These are phyloP conservation scores for Homalodisca vitripennis DNA, from an alignment of 1,140 invertebrate genomes.

Conservation along the genomic window DNA sequence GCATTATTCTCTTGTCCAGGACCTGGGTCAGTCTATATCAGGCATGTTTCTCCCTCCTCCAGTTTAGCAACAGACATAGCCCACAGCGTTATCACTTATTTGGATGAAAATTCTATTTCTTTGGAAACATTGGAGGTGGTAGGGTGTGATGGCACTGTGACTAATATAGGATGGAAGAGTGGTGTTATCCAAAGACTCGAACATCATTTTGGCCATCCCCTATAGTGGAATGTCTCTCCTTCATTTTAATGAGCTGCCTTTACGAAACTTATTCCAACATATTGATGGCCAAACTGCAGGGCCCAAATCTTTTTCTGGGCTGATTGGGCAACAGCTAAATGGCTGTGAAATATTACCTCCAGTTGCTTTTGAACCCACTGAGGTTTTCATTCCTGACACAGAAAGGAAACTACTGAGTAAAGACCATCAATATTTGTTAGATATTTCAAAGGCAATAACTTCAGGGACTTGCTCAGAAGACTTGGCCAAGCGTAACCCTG, in stretches of 20 bases:
- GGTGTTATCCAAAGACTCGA: slow-evolving; percentile 31
- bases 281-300: slow-evolving; percentile 42
- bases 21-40: slow-evolving; percentile 42
- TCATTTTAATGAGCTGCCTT: slow-evolving; percentile 42
- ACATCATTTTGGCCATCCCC: slow-evolving; percentile 34
- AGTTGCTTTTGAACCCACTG: slow-evolving; percentile 38
- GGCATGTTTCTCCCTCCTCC: slow-evolving; percentile 39
- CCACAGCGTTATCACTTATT: slow-evolving; percentile 34
- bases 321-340: slow-evolving; percentile 39
- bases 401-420: slow-evolving; percentile 39
- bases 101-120: slow-evolving; percentile 19
- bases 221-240: slow-evolving; percentile 43
- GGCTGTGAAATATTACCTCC: slow-evolving; percentile 39
- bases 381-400: slow-evolving; percentile 34
- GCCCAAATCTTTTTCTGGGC: slow-evolving; percentile 39
- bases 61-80: slow-evolving; percentile 37
- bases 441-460: slow-evolving; percentile 37
- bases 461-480: slow-evolving; percentile 35
- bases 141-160: slow-evolving; percentile 33
- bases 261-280: slow-evolving; percentile 43
- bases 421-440: slow-evolving; percentile 44
- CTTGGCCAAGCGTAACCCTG: slow-evolving; percentile 36
- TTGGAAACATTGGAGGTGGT: slow-evolving; percentile 22
- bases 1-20: slow-evolving; percentile 41
- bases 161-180: slow-evolving; percentile 23